Percentiles rank a stretch among this genome's conserved stretches.
These are phyloP conservation scores for Amiota mariae DNA, from an alignment of 2,888 invertebrate genomes.

Conservation along the genomic window DNA sequence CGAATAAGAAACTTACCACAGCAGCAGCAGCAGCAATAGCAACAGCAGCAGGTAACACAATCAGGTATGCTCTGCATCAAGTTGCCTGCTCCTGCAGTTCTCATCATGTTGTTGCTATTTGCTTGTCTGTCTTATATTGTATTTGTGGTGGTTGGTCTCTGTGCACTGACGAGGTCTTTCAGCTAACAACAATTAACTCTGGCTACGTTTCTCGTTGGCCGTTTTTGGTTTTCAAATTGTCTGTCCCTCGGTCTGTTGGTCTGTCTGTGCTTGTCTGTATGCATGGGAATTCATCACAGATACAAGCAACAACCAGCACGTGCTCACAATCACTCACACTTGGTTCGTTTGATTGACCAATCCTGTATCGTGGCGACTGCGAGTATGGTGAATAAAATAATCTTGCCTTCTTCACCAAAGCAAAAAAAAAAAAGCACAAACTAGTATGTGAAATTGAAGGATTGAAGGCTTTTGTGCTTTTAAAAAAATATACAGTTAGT, in stretches of 20 bases:
- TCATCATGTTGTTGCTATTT: constrained; percentile 28
- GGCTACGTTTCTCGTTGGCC: constrained; percentile 25
- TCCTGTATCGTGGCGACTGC: constrained; percentile 50
- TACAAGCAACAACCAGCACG: constrained; percentile 60
- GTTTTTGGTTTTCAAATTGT: constrained; percentile 47
- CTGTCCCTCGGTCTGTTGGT: constrained; percentile 36
- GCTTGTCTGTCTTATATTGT: constrained; percentile 26
- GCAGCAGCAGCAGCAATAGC: constrained; percentile 32
- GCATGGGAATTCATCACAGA: constrained; percentile 42
- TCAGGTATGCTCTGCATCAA: constrained; percentile 46
- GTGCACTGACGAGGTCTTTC: neutral
- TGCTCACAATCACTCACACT: constrained; percentile 55
- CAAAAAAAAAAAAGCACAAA: no score
- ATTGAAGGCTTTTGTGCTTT: no score
- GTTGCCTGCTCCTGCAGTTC: constrained; percentile 45
- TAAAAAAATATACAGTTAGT: no score
- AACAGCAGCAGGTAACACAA: constrained; percentile 38
- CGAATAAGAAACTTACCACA: constrained; percentile 53
- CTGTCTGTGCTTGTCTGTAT: constrained; percentile 28
- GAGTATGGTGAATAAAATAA: constrained; percentile 60
- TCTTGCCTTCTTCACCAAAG: constrained; percentile 7
- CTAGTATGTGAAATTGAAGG: no score
- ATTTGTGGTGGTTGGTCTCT: constrained; percentile 33
- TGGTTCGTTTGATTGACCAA: constrained; percentile 54
- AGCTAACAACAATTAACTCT: neutral